Evolutionary conservation across 2,888 invertebrate genomes (phyloP).

Genomic region (Parasteatoda lunata): DNA sequence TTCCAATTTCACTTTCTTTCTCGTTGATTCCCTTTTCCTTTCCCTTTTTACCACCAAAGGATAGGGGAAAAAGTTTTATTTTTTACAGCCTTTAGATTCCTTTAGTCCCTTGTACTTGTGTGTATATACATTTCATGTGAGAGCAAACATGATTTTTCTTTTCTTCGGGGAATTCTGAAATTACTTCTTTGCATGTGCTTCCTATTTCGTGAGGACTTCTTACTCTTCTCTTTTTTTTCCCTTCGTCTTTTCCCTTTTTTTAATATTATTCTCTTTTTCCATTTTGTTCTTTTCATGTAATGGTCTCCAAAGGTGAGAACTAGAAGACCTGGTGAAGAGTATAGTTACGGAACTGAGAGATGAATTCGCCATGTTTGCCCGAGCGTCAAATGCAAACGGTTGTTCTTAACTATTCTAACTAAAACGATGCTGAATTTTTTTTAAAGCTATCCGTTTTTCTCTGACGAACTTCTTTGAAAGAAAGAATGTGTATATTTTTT

Average conservation of each 20-base stretch:
- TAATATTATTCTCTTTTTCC: background rate
- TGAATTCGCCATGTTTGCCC: slow-evolving; percentile 38
- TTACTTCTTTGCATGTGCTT: slow-evolving; percentile 64
- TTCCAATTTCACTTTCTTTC: slow-evolving; percentile 61
- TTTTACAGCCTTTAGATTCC: slow-evolving; percentile 5
- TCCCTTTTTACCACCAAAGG: slow-evolving; percentile 47
- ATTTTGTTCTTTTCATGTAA: slow-evolving; percentile 33
- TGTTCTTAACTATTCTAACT: no score
- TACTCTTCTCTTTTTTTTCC: background rate
- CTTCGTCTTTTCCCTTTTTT: no score
- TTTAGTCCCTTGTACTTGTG: slow-evolving; percentile 46
- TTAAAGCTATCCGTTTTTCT: no score
- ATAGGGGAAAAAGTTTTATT: slow-evolving; percentile 16
- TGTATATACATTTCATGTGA: slow-evolving; percentile 65
- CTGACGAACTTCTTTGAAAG: no score
- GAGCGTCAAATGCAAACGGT: background rate
- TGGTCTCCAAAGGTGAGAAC: slow-evolving; percentile 51
- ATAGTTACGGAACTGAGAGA: background rate
- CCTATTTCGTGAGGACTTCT: slow-evolving; percentile 45
- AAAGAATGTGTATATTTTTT: no score
- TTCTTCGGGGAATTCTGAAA: slow-evolving; percentile 52
- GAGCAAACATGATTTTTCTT: slow-evolving; percentile 60
- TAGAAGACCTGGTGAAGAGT: slow-evolving; percentile 18
- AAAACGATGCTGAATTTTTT: no score
- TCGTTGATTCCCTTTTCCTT: slow-evolving; percentile 27